Evolutionary conservation across 2,113 vertebrate genomes (phyloP).

Genomic region (Petrocephalus zakoni): DNA sequence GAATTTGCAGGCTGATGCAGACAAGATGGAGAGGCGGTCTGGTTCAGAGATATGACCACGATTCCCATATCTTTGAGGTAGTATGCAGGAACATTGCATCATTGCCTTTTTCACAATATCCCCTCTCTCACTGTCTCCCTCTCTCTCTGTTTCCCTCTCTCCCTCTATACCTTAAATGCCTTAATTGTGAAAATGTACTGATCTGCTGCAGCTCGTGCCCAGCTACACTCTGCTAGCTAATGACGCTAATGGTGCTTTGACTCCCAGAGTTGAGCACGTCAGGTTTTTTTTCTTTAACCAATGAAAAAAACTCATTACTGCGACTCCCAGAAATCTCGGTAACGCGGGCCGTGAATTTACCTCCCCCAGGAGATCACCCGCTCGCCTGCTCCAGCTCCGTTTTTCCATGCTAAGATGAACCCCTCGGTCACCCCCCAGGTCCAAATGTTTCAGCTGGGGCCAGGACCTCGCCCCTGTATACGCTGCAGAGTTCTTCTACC

Average conservation of each 20-base stretch:
- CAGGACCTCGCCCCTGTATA: background rate
- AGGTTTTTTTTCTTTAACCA: background rate
- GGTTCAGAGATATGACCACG: background rate
- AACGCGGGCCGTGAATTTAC: background rate
- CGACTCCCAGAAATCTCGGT: background rate
- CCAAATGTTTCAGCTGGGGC: background rate
- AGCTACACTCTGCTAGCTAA: background rate
- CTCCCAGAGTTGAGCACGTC: background rate
- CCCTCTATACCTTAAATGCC: background rate
- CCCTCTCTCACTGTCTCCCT: too few relatives aligned
- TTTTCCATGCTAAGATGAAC: background rate
- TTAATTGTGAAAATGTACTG: background rate
- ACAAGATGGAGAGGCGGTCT: background rate
- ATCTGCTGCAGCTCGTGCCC: background rate
- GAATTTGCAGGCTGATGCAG: conserved; percentile 11
- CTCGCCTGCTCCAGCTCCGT: background rate
- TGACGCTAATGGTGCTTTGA: background rate
- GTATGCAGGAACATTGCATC: background rate
- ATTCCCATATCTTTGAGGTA: background rate
- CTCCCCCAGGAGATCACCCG: background rate
- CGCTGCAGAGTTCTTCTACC: background rate
- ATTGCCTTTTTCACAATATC: background rate
- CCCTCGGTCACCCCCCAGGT: background rate
- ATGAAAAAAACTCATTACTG: background rate
- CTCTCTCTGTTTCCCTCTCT: background rate